Conservation (phyloP, 2,113 vertebrate genomes). For the Macquaria ambigua region DNA sequence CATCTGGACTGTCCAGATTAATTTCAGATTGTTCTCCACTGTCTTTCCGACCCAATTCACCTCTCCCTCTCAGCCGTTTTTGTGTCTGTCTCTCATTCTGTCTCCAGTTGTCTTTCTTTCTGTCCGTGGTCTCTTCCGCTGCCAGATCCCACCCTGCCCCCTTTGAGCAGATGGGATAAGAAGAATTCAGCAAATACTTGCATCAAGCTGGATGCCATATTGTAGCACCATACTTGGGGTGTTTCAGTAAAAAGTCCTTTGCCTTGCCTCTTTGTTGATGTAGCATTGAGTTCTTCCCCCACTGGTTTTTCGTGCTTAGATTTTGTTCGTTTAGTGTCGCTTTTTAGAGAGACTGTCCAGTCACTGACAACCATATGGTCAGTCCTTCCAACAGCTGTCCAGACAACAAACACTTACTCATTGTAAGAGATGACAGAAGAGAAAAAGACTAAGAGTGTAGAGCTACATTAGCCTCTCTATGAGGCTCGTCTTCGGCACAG, state of each 20-base stretch:
- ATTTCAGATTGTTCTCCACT: slow-evolving; percentile 76
- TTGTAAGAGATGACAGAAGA: slow-evolving; percentile 3
- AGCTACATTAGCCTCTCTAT: not conserved
- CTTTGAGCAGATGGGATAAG: slow-evolving; percentile 75
- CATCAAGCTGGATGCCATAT: slow-evolving; percentile 62
- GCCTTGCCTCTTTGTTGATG: slow-evolving; percentile 38
- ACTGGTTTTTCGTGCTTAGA: slow-evolving; percentile 1
- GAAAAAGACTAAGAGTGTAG: not conserved
- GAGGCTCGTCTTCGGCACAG: not conserved
- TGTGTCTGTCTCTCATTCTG: slow-evolving; percentile 60
- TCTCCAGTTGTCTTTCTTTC: slow-evolving; percentile 63
- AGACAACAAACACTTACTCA: slow-evolving; percentile 8
- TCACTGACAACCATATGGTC: slow-evolving; percentile 42
- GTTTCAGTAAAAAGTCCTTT: slow-evolving; percentile 43
- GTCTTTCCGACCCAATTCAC: slow-evolving; percentile 80
- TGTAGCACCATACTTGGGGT: slow-evolving; percentile 56
- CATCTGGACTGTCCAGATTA: slow-evolving; percentile 80
- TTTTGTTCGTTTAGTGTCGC: slow-evolving; percentile 1
- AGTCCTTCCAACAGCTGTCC: slow-evolving; percentile 29
- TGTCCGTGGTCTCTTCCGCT: slow-evolving; percentile 39
- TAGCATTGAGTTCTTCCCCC: not conserved
- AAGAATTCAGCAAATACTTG: slow-evolving; percentile 58
- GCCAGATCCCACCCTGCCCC: slow-evolving; percentile 47
- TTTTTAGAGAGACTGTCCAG: slow-evolving; percentile 14
- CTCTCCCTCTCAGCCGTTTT: slow-evolving; percentile 69